Conservation (phyloP, 2,888 invertebrate genomes). For the Lycophotia porphyrea region DNA sequence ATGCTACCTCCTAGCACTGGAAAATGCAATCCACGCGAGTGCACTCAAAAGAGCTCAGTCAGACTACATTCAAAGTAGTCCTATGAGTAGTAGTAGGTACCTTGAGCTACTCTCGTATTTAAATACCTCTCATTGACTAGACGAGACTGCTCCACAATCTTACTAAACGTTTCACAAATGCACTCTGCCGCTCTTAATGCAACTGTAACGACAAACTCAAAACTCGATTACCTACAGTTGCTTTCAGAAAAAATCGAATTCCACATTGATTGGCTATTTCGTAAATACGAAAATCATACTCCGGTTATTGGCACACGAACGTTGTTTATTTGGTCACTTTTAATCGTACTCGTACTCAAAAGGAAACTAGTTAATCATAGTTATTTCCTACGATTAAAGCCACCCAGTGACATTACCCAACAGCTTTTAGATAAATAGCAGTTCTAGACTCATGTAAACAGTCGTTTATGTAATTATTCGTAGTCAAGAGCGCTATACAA, state of each 20-base stretch:
- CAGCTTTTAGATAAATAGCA: conserved; percentile 47
- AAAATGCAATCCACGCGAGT: conserved; percentile 13
- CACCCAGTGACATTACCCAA: conserved; percentile 29
- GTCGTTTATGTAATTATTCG: conserved; percentile 61
- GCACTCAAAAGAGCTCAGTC: conserved; percentile 8
- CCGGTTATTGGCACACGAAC: conserved; percentile 23
- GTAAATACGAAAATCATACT: conserved; percentile 53
- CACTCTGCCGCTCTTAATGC: conserved; percentile 41
- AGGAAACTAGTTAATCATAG: conserved; percentile 46
- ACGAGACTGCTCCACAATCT: conserved; percentile 42
- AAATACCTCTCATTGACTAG: conserved; percentile 38
- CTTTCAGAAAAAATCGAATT: conserved; percentile 37
- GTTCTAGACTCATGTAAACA: conserved; percentile 58
- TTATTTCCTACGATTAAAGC: conserved; percentile 40
- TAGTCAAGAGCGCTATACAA: conserved; percentile 47
- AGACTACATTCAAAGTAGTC: conserved; percentile 21
- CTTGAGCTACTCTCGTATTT: conserved; percentile 24
- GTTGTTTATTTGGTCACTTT: conserved; percentile 41
- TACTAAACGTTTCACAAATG: conserved; percentile 42
- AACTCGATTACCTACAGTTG: conserved; percentile 41
- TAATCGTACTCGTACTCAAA: conserved; percentile 41
- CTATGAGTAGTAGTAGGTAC: conserved; percentile 18
- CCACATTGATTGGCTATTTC: conserved; percentile 52
- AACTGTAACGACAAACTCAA: conserved; percentile 37
- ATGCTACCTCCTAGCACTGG: too few relatives aligned